Evolutionary conservation across 2,888 invertebrate species (phyloP).

Genomic region (Polyommatus icarus): DNA sequence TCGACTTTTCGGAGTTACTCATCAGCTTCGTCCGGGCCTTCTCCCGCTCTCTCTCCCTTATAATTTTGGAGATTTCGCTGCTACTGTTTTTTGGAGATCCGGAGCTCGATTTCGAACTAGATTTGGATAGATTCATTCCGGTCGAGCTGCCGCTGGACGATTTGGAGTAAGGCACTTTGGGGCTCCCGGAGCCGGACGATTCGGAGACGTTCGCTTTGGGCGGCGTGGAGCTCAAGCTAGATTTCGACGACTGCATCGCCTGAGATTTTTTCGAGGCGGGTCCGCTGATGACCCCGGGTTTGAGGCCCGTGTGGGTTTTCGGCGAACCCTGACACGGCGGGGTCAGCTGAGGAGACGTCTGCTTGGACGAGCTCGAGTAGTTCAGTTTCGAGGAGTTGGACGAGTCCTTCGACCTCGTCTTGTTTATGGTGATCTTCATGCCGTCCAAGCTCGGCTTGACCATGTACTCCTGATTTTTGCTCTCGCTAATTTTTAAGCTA

Average conservation of each 20-base stretch:
- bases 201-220: constrained; percentile 69
- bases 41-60: constrained; percentile 81
- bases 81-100: constrained; percentile 83
- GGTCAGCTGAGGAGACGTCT: constrained; percentile 71
- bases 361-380: constrained; percentile 72
- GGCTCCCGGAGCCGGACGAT: constrained; percentile 55
- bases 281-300: constrained; percentile 92
- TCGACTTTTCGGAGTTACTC: constrained; percentile 82
- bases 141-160: constrained; percentile 65
- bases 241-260: constrained; percentile 78
- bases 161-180: constrained; percentile 76
- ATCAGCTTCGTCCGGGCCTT: constrained; percentile 81
- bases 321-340: constrained; percentile 83
- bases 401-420: constrained; percentile 88
- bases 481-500: constrained; percentile 65
- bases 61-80: constrained; percentile 79
- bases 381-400: constrained; percentile 69
- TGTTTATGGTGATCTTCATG: constrained; percentile 95
- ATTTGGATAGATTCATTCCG: constrained; percentile 73
- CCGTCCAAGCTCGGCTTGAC: constrained; percentile 94
- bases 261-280: constrained; percentile 92
- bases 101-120: constrained; percentile 73
- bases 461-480: constrained; percentile 91
- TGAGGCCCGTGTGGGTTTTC: constrained; percentile 90
- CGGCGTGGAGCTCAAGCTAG: constrained; percentile 53